phyloP scores from a whole-genome alignment of 2,113 vertebrate genomes.

The Dipodomys ordii region DNA sequence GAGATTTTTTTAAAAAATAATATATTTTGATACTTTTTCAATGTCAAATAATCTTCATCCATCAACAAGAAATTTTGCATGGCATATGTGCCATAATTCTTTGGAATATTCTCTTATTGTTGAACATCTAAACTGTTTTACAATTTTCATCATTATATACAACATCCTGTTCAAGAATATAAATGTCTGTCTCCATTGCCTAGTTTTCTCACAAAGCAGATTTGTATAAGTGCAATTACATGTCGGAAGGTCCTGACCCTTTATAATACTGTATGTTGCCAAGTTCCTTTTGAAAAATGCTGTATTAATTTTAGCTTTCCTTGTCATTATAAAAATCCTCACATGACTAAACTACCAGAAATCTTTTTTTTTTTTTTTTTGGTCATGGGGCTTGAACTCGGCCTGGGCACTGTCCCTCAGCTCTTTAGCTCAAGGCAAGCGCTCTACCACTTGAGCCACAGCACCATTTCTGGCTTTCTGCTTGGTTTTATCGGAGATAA shows the following conservation, averaged over 20 bases:
- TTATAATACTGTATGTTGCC: not conserved
- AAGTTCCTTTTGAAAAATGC: not conserved
- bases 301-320: not conserved
- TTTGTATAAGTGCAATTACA: not conserved
- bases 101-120: not conserved
- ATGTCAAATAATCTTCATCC: slow-evolving; percentile 5
- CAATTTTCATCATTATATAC: not conserved
- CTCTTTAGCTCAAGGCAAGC: no score
- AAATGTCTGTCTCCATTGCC: not conserved
- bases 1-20: not conserved
- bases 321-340: not conserved
- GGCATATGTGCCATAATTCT: not conserved
- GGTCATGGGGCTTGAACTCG: no score
- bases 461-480: no score
- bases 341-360: not conserved
- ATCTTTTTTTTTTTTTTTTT: not conserved
- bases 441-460: no score
- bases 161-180: not conserved
- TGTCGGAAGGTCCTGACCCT: not conserved
- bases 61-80: not conserved
- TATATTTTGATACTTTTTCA: not conserved
- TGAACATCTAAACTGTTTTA: slow-evolving; percentile 17
- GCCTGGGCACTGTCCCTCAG: no score
- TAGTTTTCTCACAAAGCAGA: not conserved
- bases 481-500: no score